Evolutionary conservation across 2,888 invertebrate species (phyloP), one percentile per base, ranked within the genome.

Genomic region (Pseudoips prasinana): DNA sequence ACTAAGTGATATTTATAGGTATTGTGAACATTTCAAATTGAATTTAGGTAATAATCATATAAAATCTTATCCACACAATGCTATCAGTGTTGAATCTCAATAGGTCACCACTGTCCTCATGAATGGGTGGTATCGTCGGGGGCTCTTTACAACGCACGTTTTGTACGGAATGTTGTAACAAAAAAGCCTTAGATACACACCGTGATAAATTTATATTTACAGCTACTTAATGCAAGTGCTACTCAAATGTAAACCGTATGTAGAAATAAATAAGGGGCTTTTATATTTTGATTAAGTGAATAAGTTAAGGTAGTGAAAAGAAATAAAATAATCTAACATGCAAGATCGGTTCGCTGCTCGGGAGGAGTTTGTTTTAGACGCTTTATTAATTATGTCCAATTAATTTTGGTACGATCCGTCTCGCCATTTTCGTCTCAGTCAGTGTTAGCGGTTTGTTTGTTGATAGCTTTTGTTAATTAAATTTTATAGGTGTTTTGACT

Each of bases 41-140:
- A n/a, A n/a, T n/a, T n/a, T n/a, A n/a, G n/a, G n/a, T n/a, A n/a
- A n/a, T n/a, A n/a, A n/a, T n/a, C n/a, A n/a, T n/a, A n/a, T n/a
- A n/a, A 14, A 7, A 7, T 20, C 58, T 26, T 65, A 56, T 86
- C 87, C 77, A 77, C 33, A 62, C 10, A 57, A 77, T 31, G 35
- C 50, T 47, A 57, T 50, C 73, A 58, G 56, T 64, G 63, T 73
- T 66, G 60, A 76, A 77, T 83, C 79, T 85, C 83, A 85, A 87
- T 84, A 86, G 86, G 85, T 88, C 85, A 87, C 86, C 86, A 84
- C 68, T 78, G 80, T 79, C 81, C 76, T 82, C 71, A 88, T 88
- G 88, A 88, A 88, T 88, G 88, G 87, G 86, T 86, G 88, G 87
- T 80, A 86, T 85, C 76, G 82, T 81, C 85, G 82, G 81, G 65